phyloP scores from a whole-genome alignment of 1,140 invertebrate genomes.

The Drosophila kanapiae region DNA sequence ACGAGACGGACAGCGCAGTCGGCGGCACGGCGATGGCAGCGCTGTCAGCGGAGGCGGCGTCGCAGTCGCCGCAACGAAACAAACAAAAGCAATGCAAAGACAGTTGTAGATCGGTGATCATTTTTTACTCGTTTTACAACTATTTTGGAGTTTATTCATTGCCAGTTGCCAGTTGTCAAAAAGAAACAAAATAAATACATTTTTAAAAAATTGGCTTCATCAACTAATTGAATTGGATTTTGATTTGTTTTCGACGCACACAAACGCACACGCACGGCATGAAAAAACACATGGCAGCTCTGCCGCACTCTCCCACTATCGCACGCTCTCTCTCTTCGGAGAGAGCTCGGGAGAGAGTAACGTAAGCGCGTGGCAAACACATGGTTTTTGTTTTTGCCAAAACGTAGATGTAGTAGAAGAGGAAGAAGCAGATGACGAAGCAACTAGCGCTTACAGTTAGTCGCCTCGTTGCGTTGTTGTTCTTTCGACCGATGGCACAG shows the following conservation, averaged over 20 bases:
- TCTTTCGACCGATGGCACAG: slow-evolving; percentile 20
- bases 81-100: slow-evolving; percentile 33
- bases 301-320: not conserved
- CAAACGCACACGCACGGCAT: slow-evolving; percentile 14
- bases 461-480: slow-evolving; percentile 23
- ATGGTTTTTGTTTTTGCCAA: slow-evolving; percentile 82
- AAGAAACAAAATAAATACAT: not conserved
- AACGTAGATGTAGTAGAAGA: slow-evolving; percentile 47
- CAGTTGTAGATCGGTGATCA: not conserved
- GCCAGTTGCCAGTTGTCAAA: not conserved
- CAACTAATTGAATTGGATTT: slow-evolving; percentile 46
- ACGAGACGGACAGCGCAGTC: slow-evolving; percentile 20
- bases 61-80: slow-evolving; percentile 25
- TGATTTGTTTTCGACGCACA: slow-evolving; percentile 37
- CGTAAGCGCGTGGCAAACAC: slow-evolving; percentile 78
- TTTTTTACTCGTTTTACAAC: not conserved
- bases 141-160: not conserved
- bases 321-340: not conserved
- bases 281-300: slow-evolving; percentile 38
- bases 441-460: slow-evolving; percentile 66
- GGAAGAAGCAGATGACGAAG: slow-evolving; percentile 51
- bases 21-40: not conserved
- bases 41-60: slow-evolving; percentile 29
- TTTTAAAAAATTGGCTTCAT: slow-evolving; percentile 31
- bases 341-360: slow-evolving; percentile 30